Conservation (phyloP, 2,113 vertebrate genomes). For the Hymenochirus boettgeri region DNA sequence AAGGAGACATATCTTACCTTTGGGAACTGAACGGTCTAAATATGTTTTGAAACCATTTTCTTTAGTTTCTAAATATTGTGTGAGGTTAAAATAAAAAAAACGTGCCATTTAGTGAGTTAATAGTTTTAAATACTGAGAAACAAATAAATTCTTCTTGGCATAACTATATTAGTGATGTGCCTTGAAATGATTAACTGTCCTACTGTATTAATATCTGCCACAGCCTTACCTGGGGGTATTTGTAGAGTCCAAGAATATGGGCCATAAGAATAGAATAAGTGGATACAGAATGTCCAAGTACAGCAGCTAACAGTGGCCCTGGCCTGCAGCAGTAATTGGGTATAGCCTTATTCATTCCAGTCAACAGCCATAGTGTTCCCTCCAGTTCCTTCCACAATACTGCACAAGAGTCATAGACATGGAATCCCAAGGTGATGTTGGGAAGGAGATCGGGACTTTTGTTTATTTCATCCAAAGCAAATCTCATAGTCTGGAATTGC, state of each 20-base stretch:
- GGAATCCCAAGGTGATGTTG: neutral
- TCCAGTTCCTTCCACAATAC: neutral
- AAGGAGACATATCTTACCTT: no score
- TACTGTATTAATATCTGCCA: no score
- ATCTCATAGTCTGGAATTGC: conserved; percentile 8
- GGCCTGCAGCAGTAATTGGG: neutral
- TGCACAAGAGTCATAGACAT: conserved; percentile 5
- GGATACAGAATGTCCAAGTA: conserved; percentile 50
- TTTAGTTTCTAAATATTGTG: no score
- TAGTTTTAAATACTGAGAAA: no score
- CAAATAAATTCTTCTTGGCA: no score
- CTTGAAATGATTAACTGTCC: no score
- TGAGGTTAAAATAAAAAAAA: no score
- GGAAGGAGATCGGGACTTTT: neutral
- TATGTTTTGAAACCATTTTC: no score
- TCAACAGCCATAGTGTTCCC: neutral
- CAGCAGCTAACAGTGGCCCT: conserved; percentile 41
- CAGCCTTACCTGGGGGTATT: conserved; percentile 61
- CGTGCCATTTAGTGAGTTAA: no score
- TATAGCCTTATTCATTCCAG: neutral
- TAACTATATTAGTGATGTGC: no score
- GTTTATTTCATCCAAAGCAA: conserved; percentile 8
- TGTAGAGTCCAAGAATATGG: conserved; percentile 66
- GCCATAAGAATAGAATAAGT: conserved; percentile 56
- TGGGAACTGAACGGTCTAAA: no score